Evolutionary conservation across 2,113 vertebrate genomes (phyloP), one percentile per base, ranked within the genome.

Genomic region (Trematocara stigmaticum): DNA sequence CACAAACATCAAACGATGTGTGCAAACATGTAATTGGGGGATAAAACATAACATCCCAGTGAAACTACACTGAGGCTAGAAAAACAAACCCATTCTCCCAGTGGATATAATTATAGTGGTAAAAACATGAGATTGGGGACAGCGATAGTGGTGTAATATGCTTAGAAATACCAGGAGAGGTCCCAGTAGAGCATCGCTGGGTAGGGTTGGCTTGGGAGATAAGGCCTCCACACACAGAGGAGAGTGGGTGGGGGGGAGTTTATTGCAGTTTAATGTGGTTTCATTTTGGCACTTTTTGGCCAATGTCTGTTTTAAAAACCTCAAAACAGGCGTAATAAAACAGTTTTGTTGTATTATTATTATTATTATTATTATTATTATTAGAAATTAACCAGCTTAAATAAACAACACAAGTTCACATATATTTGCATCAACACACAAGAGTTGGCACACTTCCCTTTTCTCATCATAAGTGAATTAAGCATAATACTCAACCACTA

Each of bases 21-120:
- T 35, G 47, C 59, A 90, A 89, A 93, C 81, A 91, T 53, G 4
- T 0, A 31, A 40, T 3, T 29, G 9, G 82, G 87, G 90, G 89
- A 93, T 87, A 87, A 90, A 89, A 29, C 38, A 81, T 31, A 57
- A 79, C 20, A 82, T 40, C 57, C 53, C 49, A 76, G 61, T 69
- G 31, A 82, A 66, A 45, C 34, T 49, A 55, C 89, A 51, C 59
- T 5, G 84, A 23, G 66, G 59, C 20, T 74, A 2, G 79, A 81
- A 92, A 91, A 93, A 93, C 86, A 94, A 93, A 93, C 82, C 84
- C 15, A 6, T 59, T 34, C 31, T 91, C 86, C 90, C 87, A 88
- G 51, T 91, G 90, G 82, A 91, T 79, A 64, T 87, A 90, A 93
- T 94, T 93, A 93, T 87, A 82, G 66, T 82, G 88, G 66, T 81